These are phyloP conservation scores for Epistrophe grossulariae DNA, from an alignment of 2,888 invertebrate genomes.

Conservation along the genomic window DNA sequence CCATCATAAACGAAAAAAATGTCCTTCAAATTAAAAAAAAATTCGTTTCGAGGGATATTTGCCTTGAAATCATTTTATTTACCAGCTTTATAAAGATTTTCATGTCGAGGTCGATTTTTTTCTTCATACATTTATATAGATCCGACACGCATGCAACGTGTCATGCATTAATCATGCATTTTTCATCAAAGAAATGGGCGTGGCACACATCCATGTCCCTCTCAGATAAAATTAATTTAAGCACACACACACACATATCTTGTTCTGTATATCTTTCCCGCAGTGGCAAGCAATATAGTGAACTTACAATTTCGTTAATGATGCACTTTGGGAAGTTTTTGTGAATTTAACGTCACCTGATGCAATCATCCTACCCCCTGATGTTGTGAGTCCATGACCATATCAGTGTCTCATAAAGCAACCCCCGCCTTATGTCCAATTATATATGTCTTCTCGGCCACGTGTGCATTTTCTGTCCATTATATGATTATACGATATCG, in stretches of 20 bases:
- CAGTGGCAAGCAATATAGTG: neutral
- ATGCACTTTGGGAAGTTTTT: conserved; percentile 51
- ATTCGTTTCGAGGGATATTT: neutral
- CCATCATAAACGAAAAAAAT: neutral
- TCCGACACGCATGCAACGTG: conserved; percentile 54
- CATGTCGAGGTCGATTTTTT: conserved; percentile 24
- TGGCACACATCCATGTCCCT: conserved; percentile 17
- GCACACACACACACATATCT: neutral
- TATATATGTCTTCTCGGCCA: conserved; percentile 36
- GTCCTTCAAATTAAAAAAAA: conserved; percentile 9
- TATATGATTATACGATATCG: conserved; percentile 26
- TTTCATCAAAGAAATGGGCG: conserved; percentile 55
- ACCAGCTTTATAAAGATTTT: neutral
- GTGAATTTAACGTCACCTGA: conserved; percentile 63
- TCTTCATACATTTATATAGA: no score
- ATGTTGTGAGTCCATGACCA: neutral
- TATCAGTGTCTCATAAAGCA: conserved; percentile 29
- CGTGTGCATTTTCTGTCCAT: conserved; percentile 55
- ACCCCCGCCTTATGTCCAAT: conserved; percentile 31
- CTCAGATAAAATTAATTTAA: conserved; percentile 39
- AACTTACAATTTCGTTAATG: conserved; percentile 63
- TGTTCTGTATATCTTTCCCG: neutral
- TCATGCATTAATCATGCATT: conserved; percentile 61
- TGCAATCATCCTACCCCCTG: conserved; percentile 42
- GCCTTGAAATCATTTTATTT: neutral